These are phyloP conservation scores for Alentia gelatinosa DNA, from an alignment of 2,888 invertebrate species.

Conservation along the genomic window DNA sequence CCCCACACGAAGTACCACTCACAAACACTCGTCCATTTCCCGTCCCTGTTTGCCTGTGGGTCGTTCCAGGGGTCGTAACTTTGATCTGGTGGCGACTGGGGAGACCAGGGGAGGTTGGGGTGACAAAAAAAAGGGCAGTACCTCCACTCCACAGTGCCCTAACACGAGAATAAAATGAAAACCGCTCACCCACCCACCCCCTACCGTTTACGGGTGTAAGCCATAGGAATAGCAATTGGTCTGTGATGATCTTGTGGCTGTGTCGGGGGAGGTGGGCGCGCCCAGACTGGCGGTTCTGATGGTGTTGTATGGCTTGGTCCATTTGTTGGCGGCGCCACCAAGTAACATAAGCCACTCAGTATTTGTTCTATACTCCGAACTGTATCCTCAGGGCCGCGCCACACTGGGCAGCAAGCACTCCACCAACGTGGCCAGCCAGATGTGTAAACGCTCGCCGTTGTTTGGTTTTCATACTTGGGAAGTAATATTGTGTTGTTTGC, in stretches of 20 bases:
- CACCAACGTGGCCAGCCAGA: not conserved
- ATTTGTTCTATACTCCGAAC: not conserved
- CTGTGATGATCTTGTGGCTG: not conserved
- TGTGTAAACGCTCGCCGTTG: not conserved
- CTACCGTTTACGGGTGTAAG: not conserved
- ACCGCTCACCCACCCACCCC: not conserved
- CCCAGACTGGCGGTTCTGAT: not conserved
- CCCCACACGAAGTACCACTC: too few relatives aligned
- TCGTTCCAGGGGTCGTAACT: not conserved
- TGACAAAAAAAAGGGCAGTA: not conserved
- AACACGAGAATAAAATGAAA: not conserved
- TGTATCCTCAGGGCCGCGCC: not conserved
- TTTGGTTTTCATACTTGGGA: not conserved
- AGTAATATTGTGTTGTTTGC: not conserved
- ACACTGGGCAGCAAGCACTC: not conserved
- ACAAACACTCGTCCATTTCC: not conserved
- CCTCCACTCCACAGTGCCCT: not conserved
- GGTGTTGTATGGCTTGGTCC: not conserved
- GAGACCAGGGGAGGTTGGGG: too few relatives aligned
- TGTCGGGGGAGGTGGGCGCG: not conserved
- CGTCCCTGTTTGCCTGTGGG: not conserved
- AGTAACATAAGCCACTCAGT: not conserved
- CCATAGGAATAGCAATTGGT: conserved; percentile 11
- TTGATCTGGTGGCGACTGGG: not conserved
- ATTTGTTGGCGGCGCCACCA: not conserved